Evolutionary conservation across 1,140 invertebrate genomes (phyloP).

Genomic region (Mylabris phalerata): DNA sequence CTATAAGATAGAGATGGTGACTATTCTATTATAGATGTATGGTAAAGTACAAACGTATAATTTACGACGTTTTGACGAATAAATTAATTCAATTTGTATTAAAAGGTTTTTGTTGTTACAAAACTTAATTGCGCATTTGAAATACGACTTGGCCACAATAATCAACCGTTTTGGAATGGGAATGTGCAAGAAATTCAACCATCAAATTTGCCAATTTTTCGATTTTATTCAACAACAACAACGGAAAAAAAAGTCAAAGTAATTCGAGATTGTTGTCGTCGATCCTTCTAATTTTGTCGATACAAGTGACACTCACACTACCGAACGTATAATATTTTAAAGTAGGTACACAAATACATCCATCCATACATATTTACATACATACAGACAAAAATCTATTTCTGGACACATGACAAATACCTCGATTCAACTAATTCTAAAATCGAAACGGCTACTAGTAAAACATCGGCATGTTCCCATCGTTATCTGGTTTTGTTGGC

Average conservation of each 20-base stretch:
- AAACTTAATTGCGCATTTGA: background rate
- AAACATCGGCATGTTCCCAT: background rate
- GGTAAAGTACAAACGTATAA: no score
- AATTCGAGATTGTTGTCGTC: constrained; percentile 4
- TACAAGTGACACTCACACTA: constrained; percentile 18
- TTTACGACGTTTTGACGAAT: no score
- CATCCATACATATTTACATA: background rate
- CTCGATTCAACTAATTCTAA: constrained; percentile 13
- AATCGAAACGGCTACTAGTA: no score
- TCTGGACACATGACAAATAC: constrained; percentile 28
- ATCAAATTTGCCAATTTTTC: no score
- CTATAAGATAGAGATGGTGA: no score
- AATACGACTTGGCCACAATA: background rate
- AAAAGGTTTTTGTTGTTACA: constrained; percentile 19
- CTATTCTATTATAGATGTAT: no score
- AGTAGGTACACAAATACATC: background rate
- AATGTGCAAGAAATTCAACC: background rate
- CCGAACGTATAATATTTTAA: background rate
- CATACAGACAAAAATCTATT: constrained; percentile 14
- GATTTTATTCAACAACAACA: no score
- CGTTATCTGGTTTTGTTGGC: background rate
- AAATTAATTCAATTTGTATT: constrained; percentile 28
- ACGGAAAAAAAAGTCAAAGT: no score
- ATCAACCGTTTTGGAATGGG: background rate
- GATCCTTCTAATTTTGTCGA: constrained; percentile 22